Percentiles rank a stretch among this genome's conserved stretches.
Evolutionary conservation across 2,113 vertebrate genomes (phyloP).

Genomic region (Rhinogobius similis): DNA sequence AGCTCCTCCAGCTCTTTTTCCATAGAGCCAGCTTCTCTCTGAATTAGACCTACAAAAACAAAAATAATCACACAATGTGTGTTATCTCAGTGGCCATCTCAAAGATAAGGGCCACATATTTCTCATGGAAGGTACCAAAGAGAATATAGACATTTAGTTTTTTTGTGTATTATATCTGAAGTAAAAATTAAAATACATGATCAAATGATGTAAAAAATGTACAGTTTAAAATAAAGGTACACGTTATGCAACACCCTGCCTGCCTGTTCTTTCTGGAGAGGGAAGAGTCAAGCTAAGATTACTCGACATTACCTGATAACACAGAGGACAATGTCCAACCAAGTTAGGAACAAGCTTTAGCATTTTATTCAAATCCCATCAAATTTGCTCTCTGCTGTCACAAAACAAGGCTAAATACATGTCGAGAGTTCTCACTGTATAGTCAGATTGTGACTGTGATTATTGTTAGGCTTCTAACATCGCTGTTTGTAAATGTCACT

Average conservation of each 20-base stretch:
- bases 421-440: not conserved
- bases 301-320: slow-evolving; percentile 37
- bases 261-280: not conserved
- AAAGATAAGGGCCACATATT: not conserved
- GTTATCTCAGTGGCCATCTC: slow-evolving; percentile 8
- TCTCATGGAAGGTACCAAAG: slow-evolving; percentile 12
- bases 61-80: slow-evolving; percentile 5
- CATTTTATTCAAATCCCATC: not conserved
- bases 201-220: not conserved
- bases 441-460: slow-evolving; percentile 18
- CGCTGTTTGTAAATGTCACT: not conserved
- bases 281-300: slow-evolving; percentile 15
- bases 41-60: slow-evolving; percentile 85
- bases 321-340: slow-evolving; percentile 49
- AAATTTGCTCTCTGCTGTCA: not conserved
- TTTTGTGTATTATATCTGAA: not conserved
- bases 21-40: slow-evolving; percentile 87
- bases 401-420: slow-evolving; percentile 2
- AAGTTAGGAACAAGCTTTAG: slow-evolving; percentile 5
- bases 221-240: not conserved
- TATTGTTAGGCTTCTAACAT: slow-evolving; percentile 19
- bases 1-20: slow-evolving; percentile 88
- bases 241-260: not conserved
- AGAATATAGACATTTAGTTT: not conserved
- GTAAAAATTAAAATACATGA: not conserved